Percentiles rank a stretch among this genome's conserved stretches.
Evolutionary conservation across 1,140 invertebrate species (phyloP).

Genomic region (Cepaea nemoralis): DNA sequence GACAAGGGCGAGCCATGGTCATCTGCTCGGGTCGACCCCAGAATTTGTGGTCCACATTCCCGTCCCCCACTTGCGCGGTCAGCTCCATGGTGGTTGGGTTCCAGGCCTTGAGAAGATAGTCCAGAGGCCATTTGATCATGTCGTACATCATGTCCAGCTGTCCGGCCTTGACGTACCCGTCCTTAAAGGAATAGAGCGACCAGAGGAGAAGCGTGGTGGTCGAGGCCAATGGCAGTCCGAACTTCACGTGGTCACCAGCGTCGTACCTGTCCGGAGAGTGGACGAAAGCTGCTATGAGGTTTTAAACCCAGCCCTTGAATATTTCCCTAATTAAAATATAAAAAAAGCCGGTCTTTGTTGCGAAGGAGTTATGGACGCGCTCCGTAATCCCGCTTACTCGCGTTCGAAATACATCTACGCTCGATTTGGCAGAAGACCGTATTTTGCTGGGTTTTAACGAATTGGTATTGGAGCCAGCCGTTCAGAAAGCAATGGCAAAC

Average conservation of each 20-base stretch:
- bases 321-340: no score
- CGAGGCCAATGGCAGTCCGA: constrained; percentile 78
- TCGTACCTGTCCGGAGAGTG: constrained; percentile 57
- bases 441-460: no score
- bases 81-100: constrained; percentile 42
- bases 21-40: constrained; percentile 74
- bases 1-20: constrained; percentile 76
- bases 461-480: no score
- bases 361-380: no score
- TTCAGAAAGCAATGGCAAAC: no score
- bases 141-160: constrained; percentile 72
- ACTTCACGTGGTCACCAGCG: constrained; percentile 80
- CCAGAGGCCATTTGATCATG: constrained; percentile 74
- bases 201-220: constrained; percentile 76
- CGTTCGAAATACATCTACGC: no score
- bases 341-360: no score
- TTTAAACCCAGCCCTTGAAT: no score
- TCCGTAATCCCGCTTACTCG: no score
- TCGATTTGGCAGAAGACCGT: no score
- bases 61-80: constrained; percentile 61
- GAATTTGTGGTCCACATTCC: constrained; percentile 53
- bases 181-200: constrained; percentile 72
- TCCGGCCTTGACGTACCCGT: constrained; percentile 72
- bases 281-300: no score
- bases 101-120: constrained; percentile 77